phyloP scores from a whole-genome alignment of 2,113 vertebrate genomes.

The Centropus unirufus region DNA sequence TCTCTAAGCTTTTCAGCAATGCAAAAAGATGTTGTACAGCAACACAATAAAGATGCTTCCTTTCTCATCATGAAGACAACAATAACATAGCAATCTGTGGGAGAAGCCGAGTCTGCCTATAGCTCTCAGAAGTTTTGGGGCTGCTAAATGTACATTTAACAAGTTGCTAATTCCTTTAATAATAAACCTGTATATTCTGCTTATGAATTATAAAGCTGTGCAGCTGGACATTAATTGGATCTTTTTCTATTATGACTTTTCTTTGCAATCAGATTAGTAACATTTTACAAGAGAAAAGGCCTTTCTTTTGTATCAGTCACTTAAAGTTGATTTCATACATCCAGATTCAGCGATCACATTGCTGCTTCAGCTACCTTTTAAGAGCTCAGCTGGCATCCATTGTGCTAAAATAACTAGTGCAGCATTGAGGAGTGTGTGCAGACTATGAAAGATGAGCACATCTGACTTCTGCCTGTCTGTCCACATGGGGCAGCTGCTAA shows the following conservation, averaged over 20 bases:
- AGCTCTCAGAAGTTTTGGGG: background rate
- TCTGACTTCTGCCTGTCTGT: background rate
- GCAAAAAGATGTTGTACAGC: background rate
- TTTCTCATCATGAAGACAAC: background rate
- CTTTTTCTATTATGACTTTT: background rate
- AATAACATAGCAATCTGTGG: background rate
- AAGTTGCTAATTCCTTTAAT: background rate
- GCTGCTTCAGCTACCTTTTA: background rate
- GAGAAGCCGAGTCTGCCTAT: background rate
- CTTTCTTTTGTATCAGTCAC: background rate
- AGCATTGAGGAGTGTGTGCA: background rate
- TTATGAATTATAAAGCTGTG: background rate
- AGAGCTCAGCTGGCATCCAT: background rate
- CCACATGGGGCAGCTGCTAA: background rate
- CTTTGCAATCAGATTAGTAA: background rate
- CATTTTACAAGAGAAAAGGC: background rate
- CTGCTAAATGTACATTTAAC: background rate
- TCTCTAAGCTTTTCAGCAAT: background rate
- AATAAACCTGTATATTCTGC: background rate
- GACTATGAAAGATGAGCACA: background rate
- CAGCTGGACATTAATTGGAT: background rate
- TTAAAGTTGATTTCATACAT: background rate
- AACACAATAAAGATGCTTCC: background rate
- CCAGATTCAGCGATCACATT: background rate
- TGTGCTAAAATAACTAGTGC: background rate